phyloP scores from a whole-genome alignment of 1,140 invertebrate species.

The Dreissena polymorpha region DNA sequence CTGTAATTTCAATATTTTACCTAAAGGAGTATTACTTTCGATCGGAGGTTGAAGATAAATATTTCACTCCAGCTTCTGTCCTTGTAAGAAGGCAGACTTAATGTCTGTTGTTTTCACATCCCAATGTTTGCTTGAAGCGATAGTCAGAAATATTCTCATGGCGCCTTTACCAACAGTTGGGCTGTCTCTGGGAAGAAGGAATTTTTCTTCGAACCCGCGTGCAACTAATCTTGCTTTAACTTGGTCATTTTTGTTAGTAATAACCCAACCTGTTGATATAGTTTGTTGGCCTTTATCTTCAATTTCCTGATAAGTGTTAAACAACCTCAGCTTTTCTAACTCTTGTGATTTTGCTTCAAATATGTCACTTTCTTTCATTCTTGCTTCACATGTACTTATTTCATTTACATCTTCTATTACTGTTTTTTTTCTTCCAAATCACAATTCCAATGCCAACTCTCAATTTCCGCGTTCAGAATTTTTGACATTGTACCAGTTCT shows the following conservation, averaged over 20 bases:
- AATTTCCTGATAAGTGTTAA: conserved; percentile 39
- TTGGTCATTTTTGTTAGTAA: conserved; percentile 26
- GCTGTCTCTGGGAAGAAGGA: too few species aligned
- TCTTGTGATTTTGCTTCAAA: conserved; percentile 21
- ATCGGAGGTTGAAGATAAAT: conserved; percentile 49
- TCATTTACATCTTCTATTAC: too few species aligned
- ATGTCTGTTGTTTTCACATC: conserved; percentile 53
- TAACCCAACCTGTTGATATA: conserved; percentile 52
- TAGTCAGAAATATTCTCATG: too few species aligned
- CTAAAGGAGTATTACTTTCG: conserved; percentile 27
- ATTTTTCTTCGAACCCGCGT: conserved; percentile 55
- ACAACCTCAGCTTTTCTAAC: conserved; percentile 35
- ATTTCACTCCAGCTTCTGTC: conserved; percentile 40
- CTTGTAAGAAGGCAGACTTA: conserved; percentile 53
- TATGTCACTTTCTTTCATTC: background rate
- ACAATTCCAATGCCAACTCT: background rate
- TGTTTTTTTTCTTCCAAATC: too few species aligned
- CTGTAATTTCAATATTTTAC: conserved; percentile 50
- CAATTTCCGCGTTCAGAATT: background rate
- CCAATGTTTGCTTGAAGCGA: too few species aligned
- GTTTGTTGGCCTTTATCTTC: too few species aligned
- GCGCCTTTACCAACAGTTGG: too few species aligned
- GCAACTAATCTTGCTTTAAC: conserved; percentile 34
- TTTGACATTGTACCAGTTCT: too few species aligned
- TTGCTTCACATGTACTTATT: too few species aligned